Base-by-base conservation (phyloP, 2,797 vertebrate species). In the Perodicticus potto region DNA sequence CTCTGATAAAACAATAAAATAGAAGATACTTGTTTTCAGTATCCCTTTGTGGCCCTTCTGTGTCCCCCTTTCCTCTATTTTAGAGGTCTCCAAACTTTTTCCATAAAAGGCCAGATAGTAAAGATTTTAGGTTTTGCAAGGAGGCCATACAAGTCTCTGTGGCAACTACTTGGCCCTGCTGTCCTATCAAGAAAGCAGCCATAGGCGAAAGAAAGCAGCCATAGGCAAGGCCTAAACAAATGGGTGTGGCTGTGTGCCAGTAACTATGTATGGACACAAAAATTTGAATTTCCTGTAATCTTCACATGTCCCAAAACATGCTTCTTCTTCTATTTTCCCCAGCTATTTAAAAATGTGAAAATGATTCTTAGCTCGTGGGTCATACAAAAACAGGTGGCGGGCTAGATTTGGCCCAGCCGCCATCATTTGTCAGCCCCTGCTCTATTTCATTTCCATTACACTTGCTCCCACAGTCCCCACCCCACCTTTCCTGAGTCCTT, bases 241-340 rank as follows among this genome's bases (percentile, higher is more conserved):
- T 59, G 27, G 53, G 34, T 0, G 0, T 91, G 82, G 45, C 88
- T 63, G 32, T 86, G 65, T 91, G 78, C 82, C 92, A 89, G 7
- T 55, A 89, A 80, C 69, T 94, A 94, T 94, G 96, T 92, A 65
- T 29, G 34, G 90, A 84, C 45, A 43, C 45, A 37, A 76, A 89
- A 91, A 92, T 90, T 78, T 94, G 91, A 97, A 95, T 94, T 94
- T 93, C 85, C 67, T 88, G 67, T 81, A 86, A 70, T 76, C 95
- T 91, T 89, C 83, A 91, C 20, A 22, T 78, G 69, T 88, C 86
- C 91, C 29, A 93, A 91, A 93, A 95, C 78, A 80, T 37, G 45
- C 29, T 74, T 86, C 57, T 86, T 97, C 89, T 94, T 27, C 67
- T 63, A 32, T 70, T 83, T 88, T 77, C 94, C 92, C 67, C 83